Percentiles rank a stretch among this genome's conserved stretches.
These are phyloP conservation scores for Helicolenus hilgendorfi DNA, from an alignment of 2,797 vertebrate genomes.

Conservation along the genomic window DNA sequence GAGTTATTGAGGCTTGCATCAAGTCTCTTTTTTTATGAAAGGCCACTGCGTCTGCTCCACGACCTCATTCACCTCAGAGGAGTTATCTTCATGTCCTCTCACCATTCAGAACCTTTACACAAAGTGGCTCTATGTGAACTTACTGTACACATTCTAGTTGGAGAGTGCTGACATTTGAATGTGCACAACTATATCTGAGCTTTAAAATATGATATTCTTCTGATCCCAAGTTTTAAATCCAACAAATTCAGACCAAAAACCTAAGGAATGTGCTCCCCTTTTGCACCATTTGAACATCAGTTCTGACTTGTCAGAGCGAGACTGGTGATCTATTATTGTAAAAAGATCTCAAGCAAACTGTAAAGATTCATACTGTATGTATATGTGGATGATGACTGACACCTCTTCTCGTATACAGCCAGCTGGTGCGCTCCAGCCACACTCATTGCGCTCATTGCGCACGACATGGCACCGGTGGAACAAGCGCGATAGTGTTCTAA, in stretches of 20 bases:
- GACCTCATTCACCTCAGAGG: background rate
- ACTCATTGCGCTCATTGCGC: slow-evolving; percentile 60
- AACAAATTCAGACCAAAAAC: background rate
- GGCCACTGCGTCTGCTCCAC: background rate
- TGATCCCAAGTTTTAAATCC: background rate
- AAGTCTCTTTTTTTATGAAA: background rate
- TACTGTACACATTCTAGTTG: background rate
- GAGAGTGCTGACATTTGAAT: background rate
- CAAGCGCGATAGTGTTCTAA: background rate
- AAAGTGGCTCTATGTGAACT: accelerated
- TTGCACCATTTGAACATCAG: background rate
- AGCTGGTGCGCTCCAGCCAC: slow-evolving; percentile 57
- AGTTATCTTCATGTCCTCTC: background rate
- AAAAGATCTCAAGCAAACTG: slow-evolving; percentile 35
- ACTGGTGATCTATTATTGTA: slow-evolving; percentile 23
- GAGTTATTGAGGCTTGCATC: background rate
- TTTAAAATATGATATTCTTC: background rate
- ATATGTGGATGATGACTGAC: slow-evolving; percentile 26
- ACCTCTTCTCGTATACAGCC: slow-evolving; percentile 4
- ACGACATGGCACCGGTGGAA: slow-evolving; percentile 44
- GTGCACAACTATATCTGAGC: background rate
- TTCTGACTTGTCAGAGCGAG: slow-evolving; percentile 48
- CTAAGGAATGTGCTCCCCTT: slow-evolving; percentile 18
- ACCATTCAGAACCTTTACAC: background rate
- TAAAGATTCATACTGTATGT: background rate